Evolutionary conservation across 92 coral and sea anemone species (phyloP), one percentile per base, ranked within the genome.

Genomic region (Siderastrea radians): DNA sequence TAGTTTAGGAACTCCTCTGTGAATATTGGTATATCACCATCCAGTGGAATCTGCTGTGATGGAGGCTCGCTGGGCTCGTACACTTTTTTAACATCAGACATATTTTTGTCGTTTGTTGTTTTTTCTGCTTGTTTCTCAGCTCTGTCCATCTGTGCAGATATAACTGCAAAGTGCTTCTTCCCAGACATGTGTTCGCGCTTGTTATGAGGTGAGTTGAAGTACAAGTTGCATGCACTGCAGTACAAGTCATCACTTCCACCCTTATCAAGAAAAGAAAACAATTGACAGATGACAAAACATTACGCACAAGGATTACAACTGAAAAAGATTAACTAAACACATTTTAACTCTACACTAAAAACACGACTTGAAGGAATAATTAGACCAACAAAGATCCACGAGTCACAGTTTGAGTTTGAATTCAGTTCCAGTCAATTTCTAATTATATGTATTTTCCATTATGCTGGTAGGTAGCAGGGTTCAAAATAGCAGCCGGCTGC

Each of bases 1-100:
- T 93, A 95, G 96, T 97, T 97, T n/a, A 97, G 82, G 78, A 97
- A 97, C 86, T 97, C 99, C 77, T 97, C 99, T 55, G 99, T 95
- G 80, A 97, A 97, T 77, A 97, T 97, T 48, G 99, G 99, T 72
- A 97, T 94, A 78, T 97, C 99, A 1, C 98, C 98, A 74, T 95
- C 98, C 70, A 92, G 81, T 65, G 94, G 94, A 68, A 85, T 55
- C 44, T 81, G 84, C 12, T 76, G 80, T 17, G 92, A 57, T 6
- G 88, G 93, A 52, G 79, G 68, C 6, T 77, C 82, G 59, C 85
- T 62, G 6, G 86, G 78, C 72, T 91, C 90, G 7, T 59, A 85
- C 50, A 79, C 92, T 81, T 86, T 93, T 62, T 74, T 88, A 7
- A 50, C 88, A n/a, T 85, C 87, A 68, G 89, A 9, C 51, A 75